Evolutionary conservation across 1,140 invertebrate species (phyloP), one percentile per base, ranked within the genome.

Genomic region (Macrobrachium nipponense): DNA sequence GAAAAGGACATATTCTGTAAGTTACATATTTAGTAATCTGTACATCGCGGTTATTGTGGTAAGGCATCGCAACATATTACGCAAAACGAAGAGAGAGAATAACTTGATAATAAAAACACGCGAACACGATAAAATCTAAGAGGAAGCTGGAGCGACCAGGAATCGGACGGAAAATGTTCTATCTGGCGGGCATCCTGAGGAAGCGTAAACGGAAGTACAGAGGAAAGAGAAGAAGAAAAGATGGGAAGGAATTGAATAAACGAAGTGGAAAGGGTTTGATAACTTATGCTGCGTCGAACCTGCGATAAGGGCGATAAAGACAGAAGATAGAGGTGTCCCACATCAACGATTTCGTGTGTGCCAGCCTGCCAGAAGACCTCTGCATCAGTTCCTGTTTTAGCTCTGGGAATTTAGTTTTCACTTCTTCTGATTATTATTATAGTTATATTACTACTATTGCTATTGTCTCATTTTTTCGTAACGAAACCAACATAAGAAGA

Each of bases 241-340:
- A 86, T 72, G 77, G 66, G 77, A 62, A 80, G 73, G 83, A 86
- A 86, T 86, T 86, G 83, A 75, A 86, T 86, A 86, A 86, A 79
- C 77, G 76, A 61, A 82, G 70, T 61, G 70, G 72, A 81, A 84
- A 86, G 77, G 83, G 78, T 62, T 64, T 86, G 83, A 86, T 80
- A 86, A 61, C 75, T 79, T 72, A 64, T 64, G 59, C 17, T 27
- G 20, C 66, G 20, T 70, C 36, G 66, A 20, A 27, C 20, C 20
- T 70, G 66, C 15, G 66, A 70, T 70, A 51, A 51, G 51, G 51
- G 51, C 36, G 66, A 70, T 70, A 70, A 70, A 23, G 66, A 70
- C 4, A 14, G 18, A 27, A 27, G n/a, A 20, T 70, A 36, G n/a
- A 20, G 36, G 66, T 27, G 20, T 70, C 36, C 66, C 66, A 20